Evolutionary conservation across 2,888 invertebrate genomes (phyloP), one percentile per base, ranked within the genome.

Genomic region (Beris chalybata): DNA sequence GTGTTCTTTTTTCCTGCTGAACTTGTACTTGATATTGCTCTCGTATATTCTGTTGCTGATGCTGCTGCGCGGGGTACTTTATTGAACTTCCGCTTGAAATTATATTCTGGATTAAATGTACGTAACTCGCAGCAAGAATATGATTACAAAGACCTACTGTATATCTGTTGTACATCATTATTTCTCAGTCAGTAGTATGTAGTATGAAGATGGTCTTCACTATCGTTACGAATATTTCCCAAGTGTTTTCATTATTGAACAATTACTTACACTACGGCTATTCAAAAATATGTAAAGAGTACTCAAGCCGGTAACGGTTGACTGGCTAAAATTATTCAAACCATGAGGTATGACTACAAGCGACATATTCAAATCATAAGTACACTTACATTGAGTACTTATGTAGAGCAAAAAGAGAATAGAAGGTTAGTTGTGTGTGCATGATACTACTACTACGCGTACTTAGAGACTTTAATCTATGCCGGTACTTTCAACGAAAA

Each of bases 1-100:
- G 6, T 48, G 12, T 48, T 15, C 15, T 5, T 15, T 15, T 48
- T 48, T 48, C 1, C 48, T 15, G 56, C 53, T 67, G 67, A 67
- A 67, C 67, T 67, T 67, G 67, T 67, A 67, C 67, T 67, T 67
- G 67, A 67, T 67, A 64, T 67, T 67, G 67, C 65, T 67, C 67
- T 67, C 64, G 67, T 65, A 67, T 58, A 47, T 67, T 67, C 59
- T 56, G 32, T 38, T 38, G 38, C 38, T 38, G 38, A 7, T 38
- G 38, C 38, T 38, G 38, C 5, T 38, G 38, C 38, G 38, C 38
- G 38, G 38, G 9, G 38, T 9, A 38, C 48, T 67, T 67, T 59
- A 65, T 67, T 65, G 48, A 67, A 67, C 67, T 67, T 67, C 67
- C 67, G 67, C 50, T 50, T 11, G 11, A 63, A 66, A 50, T 7